phyloP scores from a whole-genome alignment of 2,113 vertebrate genomes.

The Onychostoma macrolepis region DNA sequence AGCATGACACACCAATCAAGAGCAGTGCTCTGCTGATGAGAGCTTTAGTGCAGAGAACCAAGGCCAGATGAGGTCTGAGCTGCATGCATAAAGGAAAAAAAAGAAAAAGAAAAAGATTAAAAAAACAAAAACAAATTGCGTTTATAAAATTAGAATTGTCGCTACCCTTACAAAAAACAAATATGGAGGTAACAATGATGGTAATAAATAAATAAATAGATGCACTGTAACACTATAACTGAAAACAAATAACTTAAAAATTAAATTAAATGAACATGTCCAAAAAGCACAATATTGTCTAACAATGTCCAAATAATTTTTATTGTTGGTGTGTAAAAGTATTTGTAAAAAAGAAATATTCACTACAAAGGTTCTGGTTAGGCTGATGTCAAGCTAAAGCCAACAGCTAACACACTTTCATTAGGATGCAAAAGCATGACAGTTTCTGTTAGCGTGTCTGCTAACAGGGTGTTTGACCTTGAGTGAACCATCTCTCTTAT shows the following conservation, averaged over 20 bases:
- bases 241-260: neutral
- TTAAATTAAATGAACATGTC: neutral
- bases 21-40: neutral
- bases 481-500: slow-evolving; percentile 54
- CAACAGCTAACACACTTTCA: neutral
- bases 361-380: neutral
- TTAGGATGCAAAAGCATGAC: slow-evolving; percentile 30
- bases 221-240: neutral
- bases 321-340: neutral
- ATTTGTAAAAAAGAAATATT: neutral
- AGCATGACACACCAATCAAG: slow-evolving; percentile 62
- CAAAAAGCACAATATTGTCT: neutral
- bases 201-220: neutral
- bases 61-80: slow-evolving; percentile 4
- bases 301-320: neutral
- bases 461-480: slow-evolving; percentile 35
- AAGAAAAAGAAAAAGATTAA: neutral
- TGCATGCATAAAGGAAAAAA: neutral
- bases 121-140: no score
- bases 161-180: neutral
- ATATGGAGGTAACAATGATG: neutral
- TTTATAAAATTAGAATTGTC: neutral
- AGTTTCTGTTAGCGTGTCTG: slow-evolving; percentile 2
- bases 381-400: neutral
- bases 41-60: slow-evolving; percentile 3